phyloP scores from a whole-genome alignment of 2,888 invertebrate species.

The Volucella zonaria region DNA sequence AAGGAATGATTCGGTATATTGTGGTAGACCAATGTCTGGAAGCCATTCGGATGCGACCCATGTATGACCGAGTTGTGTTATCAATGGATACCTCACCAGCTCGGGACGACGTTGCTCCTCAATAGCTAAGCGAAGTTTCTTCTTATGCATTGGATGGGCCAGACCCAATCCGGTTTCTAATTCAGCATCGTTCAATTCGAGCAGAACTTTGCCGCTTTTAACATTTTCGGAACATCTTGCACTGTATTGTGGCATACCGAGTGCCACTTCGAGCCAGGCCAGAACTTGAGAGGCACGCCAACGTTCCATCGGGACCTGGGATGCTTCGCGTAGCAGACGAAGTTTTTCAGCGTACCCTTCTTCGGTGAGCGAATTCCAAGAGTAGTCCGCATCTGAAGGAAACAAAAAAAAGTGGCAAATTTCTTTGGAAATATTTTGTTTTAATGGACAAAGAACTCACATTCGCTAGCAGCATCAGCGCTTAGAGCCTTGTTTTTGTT shows the following conservation, averaged over 20 bases:
- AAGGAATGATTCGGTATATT: constrained; percentile 94
- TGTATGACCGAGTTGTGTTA: constrained; percentile 93
- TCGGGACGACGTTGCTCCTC: constrained; percentile 95
- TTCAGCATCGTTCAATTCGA: constrained; percentile 95
- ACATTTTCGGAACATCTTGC: constrained; percentile 95
- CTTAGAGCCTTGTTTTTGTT: constrained; percentile 89
- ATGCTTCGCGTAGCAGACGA: constrained; percentile 89
- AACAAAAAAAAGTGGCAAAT: background rate
- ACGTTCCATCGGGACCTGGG: constrained; percentile 91
- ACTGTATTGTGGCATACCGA: constrained; percentile 97
- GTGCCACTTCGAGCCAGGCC: constrained; percentile 96
- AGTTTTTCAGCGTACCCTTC: constrained; percentile 82
- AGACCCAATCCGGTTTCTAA: constrained; percentile 95
- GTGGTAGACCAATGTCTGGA: constrained; percentile 93
- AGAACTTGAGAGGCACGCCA: constrained; percentile 97
- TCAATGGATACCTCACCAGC: constrained; percentile 92
- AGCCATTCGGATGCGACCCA: constrained; percentile 98
- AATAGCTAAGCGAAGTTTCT: constrained; percentile 95
- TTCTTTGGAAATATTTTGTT: background rate
- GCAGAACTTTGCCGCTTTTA: constrained; percentile 96
- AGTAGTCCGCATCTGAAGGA: constrained; percentile 79
- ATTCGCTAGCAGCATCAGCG: constrained; percentile 84
- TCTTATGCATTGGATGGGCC: constrained; percentile 95
- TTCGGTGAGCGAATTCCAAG: constrained; percentile 82
- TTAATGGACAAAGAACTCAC: constrained; percentile 79